phyloP scores from a whole-genome alignment of 2,113 vertebrate species.

The Erinaceus europaeus region DNA sequence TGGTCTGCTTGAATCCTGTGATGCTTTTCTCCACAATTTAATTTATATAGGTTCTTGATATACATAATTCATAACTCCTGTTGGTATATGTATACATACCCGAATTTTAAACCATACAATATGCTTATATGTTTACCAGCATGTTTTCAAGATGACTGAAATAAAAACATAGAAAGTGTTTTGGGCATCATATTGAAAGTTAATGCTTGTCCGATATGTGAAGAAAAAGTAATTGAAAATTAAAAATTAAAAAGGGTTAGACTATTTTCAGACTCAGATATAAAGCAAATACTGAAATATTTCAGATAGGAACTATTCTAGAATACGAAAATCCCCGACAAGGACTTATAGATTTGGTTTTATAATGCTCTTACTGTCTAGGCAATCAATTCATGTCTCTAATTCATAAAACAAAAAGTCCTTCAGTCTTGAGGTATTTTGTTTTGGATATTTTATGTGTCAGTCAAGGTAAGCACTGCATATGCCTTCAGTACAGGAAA shows the following conservation, averaged over 20 bases:
- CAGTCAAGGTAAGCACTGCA: neutral
- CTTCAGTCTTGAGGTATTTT: slow-evolving; percentile 46
- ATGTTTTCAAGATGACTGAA: slow-evolving; percentile 67
- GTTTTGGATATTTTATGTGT: slow-evolving; percentile 30
- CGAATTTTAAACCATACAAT: slow-evolving; percentile 57
- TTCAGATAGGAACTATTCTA: slow-evolving; percentile 61
- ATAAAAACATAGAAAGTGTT: slow-evolving; percentile 69
- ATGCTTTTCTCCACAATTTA: slow-evolving; percentile 59
- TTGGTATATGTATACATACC: slow-evolving; percentile 29
- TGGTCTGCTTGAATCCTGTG: slow-evolving; percentile 23
- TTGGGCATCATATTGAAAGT: slow-evolving; percentile 24
- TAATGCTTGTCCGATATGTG: slow-evolving; percentile 15
- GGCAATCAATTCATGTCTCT: slow-evolving; percentile 62
- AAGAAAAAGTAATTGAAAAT: slow-evolving; percentile 53
- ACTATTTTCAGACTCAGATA: slow-evolving; percentile 55
- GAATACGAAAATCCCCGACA: slow-evolving; percentile 57
- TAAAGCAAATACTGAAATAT: slow-evolving; percentile 64
- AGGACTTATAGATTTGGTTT: slow-evolving; percentile 62
- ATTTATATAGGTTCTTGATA: slow-evolving; percentile 62
- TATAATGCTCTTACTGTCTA: slow-evolving; percentile 55
- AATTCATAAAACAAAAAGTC: slow-evolving; percentile 64
- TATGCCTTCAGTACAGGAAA: slow-evolving; percentile 43
- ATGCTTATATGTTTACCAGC: slow-evolving; percentile 57
- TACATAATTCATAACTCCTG: slow-evolving; percentile 62
- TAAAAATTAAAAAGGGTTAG: slow-evolving; percentile 47